Conservation (phyloP, 2,888 invertebrate genomes). For the Odontocerum albicorne region DNA sequence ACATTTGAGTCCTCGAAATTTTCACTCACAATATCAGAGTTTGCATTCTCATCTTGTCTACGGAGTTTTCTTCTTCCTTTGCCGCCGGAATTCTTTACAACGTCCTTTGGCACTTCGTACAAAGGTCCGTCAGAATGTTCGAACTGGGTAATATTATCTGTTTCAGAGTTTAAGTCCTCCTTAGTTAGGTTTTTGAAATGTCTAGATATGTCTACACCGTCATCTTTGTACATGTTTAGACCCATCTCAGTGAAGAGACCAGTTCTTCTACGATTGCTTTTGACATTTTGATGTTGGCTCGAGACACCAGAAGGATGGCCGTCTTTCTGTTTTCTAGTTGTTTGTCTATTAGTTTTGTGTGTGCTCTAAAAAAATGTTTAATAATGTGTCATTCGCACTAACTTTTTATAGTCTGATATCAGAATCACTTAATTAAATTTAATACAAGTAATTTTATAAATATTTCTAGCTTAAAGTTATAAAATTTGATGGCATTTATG, state of each 20-base stretch:
- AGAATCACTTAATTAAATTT: too few relatives aligned
- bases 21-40: neutral
- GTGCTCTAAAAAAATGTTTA: conserved; percentile 11
- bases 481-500: too few relatives aligned
- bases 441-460: too few relatives aligned
- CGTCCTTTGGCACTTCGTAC: conserved; percentile 32
- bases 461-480: too few relatives aligned
- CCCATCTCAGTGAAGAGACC: conserved; percentile 34
- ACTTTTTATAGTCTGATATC: too few relatives aligned
- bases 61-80: neutral
- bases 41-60: neutral
- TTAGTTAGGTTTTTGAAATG: conserved; percentile 30
- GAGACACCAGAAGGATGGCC: conserved; percentile 6
- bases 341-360: conserved; percentile 4
- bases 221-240: conserved; percentile 26
- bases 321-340: conserved; percentile 11
- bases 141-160: conserved; percentile 7
- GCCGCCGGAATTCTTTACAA: neutral
- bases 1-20: conserved; percentile 11
- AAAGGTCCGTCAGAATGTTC: conserved; percentile 27
- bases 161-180: conserved; percentile 24
- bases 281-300: neutral
- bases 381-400: too few relatives aligned
- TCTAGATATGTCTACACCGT: conserved; percentile 30
- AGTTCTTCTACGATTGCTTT: conserved; percentile 11